A percentile compares a stretch with the other conserved stretches of the same genome.
phyloP scores from a whole-genome alignment of 2,113 vertebrate genomes.

The Neodontobutis hainanensis region DNA sequence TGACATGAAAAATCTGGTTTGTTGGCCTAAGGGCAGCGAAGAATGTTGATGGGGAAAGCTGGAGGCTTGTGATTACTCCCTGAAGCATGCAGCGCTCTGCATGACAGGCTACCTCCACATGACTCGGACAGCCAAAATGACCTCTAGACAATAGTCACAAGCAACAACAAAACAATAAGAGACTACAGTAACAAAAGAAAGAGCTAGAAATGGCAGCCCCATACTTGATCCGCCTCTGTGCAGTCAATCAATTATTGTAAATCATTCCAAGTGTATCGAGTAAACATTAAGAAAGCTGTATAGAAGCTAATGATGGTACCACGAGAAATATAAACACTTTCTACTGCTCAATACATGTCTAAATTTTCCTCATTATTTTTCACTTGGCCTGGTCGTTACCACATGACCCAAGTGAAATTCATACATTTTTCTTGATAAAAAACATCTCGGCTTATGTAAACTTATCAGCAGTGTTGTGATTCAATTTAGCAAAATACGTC shows the following conservation, averaged over 20 bases:
- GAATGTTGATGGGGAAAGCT: slow-evolving; percentile 74
- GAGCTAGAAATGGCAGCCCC: slow-evolving; percentile 44
- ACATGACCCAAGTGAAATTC: slow-evolving; percentile 26
- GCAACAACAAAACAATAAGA: slow-evolving; percentile 4
- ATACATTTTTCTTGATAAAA: slow-evolving; percentile 29
- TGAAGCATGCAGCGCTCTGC: slow-evolving; percentile 69
- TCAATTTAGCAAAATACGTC: slow-evolving; percentile 18
- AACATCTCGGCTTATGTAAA: slow-evolving; percentile 23
- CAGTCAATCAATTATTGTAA: slow-evolving; percentile 58
- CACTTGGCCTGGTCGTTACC: slow-evolving; percentile 23
- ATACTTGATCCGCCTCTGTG: slow-evolving; percentile 33
- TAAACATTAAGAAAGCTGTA: slow-evolving; percentile 37
- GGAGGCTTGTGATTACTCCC: slow-evolving; percentile 75
- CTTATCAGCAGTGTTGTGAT: slow-evolving; percentile 15
- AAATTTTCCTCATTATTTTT: slow-evolving; percentile 47
- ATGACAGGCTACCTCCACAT: slow-evolving; percentile 66
- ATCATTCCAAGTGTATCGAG: slow-evolving; percentile 40
- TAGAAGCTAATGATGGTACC: slow-evolving; percentile 48
- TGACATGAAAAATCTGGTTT: slow-evolving; percentile 83
- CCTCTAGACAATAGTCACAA: slow-evolving; percentile 73
- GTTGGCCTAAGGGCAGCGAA: slow-evolving; percentile 76
- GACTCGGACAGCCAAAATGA: slow-evolving; percentile 70
- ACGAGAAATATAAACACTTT: slow-evolving; percentile 20
- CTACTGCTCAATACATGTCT: slow-evolving; percentile 38
- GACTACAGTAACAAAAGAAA: slow-evolving; percentile 29